These are phyloP conservation scores for Herpailurus yagouaroundi DNA, from an alignment of 2,113 vertebrate species.

Conservation along the genomic window DNA sequence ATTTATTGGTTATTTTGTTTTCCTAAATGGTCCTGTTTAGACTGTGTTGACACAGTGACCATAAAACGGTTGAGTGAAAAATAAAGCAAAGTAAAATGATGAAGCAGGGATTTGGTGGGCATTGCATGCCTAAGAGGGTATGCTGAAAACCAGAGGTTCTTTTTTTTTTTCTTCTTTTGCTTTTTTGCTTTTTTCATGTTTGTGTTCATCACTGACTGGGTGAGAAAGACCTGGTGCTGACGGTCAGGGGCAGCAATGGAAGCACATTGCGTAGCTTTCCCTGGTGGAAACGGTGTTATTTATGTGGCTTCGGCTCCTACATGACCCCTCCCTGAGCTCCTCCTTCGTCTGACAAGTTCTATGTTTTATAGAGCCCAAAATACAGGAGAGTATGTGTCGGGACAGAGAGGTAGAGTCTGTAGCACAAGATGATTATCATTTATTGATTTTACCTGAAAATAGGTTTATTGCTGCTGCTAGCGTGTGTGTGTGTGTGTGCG, in stretches of 20 bases:
- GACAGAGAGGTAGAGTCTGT: neutral
- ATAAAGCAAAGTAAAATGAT: neutral
- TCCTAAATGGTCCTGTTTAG: neutral
- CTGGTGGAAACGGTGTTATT: neutral
- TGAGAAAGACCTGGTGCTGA: neutral
- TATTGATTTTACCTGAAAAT: neutral
- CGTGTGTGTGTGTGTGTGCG: neutral
- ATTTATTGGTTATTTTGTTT: constrained; percentile 43
- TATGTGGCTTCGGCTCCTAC: neutral
- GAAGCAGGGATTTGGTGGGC: neutral
- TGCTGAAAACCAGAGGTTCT: neutral
- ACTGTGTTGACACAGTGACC: neutral
- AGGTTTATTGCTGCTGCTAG: neutral
- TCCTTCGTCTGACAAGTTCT: neutral
- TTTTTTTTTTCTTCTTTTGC: neutral
- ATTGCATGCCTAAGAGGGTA: neutral
- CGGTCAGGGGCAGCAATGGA: neutral
- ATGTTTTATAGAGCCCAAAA: neutral
- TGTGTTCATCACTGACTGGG: neutral
- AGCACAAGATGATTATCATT: neutral
- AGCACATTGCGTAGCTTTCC: neutral
- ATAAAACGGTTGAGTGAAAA: constrained; percentile 26
- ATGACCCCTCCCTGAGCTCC: neutral
- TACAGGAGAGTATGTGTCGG: neutral
- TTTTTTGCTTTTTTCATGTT: neutral